These are phyloP conservation scores for Clarias batrachus DNA, from an alignment of 2,113 vertebrate genomes.

Conservation along the genomic window DNA sequence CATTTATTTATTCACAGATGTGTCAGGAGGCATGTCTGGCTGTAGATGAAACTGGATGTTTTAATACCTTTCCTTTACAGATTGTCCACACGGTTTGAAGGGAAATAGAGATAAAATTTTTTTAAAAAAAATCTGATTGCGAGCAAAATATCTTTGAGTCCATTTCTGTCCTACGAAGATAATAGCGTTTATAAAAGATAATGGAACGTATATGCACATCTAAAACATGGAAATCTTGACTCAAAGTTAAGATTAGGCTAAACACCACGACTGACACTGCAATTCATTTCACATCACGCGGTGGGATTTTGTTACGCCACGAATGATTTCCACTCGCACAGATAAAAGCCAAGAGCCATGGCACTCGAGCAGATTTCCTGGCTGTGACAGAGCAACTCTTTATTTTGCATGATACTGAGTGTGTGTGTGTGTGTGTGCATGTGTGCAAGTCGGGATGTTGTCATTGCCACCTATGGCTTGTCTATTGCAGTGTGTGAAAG, in stretches of 20 bases:
- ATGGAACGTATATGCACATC: neutral
- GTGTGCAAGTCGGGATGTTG: slow-evolving; percentile 17
- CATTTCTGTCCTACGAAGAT: neutral
- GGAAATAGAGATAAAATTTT: slow-evolving; percentile 5
- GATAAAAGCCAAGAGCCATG: slow-evolving; percentile 36
- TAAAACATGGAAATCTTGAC: neutral
- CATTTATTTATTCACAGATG: slow-evolving; percentile 30
- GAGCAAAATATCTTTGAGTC: neutral
- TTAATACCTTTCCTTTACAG: neutral
- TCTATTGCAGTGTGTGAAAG: slow-evolving; percentile 31
- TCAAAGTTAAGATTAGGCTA: neutral
- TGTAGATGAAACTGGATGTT: neutral
- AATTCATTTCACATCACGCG: neutral
- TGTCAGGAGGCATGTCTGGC: neutral
- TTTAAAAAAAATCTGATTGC: too few species aligned
- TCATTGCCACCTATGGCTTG: slow-evolving; percentile 27
- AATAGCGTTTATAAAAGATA: neutral
- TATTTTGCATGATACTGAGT: slow-evolving; percentile 37
- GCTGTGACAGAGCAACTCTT: slow-evolving; percentile 32
- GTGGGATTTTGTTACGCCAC: neutral
- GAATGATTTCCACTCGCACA: neutral
- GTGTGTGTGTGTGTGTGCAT: neutral
- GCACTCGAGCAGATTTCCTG: slow-evolving; percentile 37
- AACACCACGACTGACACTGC: neutral
- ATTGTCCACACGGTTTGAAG: neutral